Base-by-base conservation (phyloP, 1,140 invertebrate species). In the Lerema accius region DNA sequence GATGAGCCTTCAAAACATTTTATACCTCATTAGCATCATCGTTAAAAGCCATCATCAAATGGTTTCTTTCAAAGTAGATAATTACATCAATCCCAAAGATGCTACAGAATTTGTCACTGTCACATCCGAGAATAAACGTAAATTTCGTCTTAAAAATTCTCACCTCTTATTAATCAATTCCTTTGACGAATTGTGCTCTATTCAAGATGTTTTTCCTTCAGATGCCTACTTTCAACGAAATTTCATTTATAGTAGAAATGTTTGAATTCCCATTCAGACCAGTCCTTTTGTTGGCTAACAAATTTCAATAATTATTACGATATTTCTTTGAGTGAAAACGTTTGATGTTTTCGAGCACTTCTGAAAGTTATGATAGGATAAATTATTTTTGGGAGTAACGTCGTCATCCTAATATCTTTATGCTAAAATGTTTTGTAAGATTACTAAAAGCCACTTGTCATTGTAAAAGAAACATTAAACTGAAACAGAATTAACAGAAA, bases 91-190 rank as follows among this genome's bases (percentile, higher is more conserved):
- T 45, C 45, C 43, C 28, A 56, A 45, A 45, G 42, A 56, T 6
- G 40, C 53, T 45, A 15, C 39, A 65, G 37, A 65, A 65, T 53
- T 53, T 60, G 32, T 65, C 63, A 65, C 16, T 58, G 55, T 65
- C 55, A 48, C 48, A 10, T 28, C 23, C 26, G 6, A 13, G 23
- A 56, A 43, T 43, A 13, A 58, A 48, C 17, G 50, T 42, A 46
- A 56, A 63, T 59, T 58, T 42, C 45, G 26, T 32, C 58, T 49
- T 59, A 67, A 64, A 71, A 65, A 63, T 67, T 63, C 32, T 63
- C 53, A 62, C 58, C 65, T 59, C 40, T 59, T 66, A 66, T 63
- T 69, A 70, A 67, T 67, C 65, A 68, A 66, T 69, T 63, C 56
- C 55, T 70, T 67, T 70, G 68, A 70, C 58, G 56, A 63, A 65